Evolutionary conservation across 1,140 invertebrate species (phyloP), one percentile per base, ranked within the genome.

Genomic region (Anthonomus grandis): DNA sequence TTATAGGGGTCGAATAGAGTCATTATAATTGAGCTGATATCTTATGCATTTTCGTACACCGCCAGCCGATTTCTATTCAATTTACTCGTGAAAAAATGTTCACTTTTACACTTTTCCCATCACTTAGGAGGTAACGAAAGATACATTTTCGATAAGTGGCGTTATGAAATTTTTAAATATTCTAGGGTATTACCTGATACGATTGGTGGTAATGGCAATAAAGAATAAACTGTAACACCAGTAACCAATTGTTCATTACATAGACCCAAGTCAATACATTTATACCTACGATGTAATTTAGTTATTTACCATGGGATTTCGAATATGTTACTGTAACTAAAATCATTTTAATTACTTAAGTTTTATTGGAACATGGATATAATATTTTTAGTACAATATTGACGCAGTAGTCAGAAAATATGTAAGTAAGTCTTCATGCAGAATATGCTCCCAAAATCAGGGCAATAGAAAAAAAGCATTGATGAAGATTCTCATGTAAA

Each of bases 181-280:
- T 45, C 63, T 46, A 70, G 68, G 48, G 86, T 95, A 5, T 72
- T 96, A 1, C 90, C 92, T 0, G 93, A 95, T 68, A 93, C 95
- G 87, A 86, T 97, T 60, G 93, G 93, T 2, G 93, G 94, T 2
- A 94, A 94, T 68, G 88, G 83, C 0, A 90, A 87, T 65, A 74
- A 79, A 9, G 74, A 77, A 31, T 77, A 79, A 69, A 84, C 85
- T 1, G 81, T 81, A 3, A 83, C 85, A 59, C 88, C n/a, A n/a
- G n/a, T n/a, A n/a, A n/a, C n/a, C n/a, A 96, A 72, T 74, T 97
- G 17, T 94, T 89, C 65, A 83, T 95, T 39, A 77, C 93, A 62
- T 97, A 93, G 93, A 72, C 93, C 19, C 88, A 95, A 72, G 85
- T 84, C 2, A 92, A 89, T 59, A 80, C 85, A 0, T 93, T 95